Evolutionary conservation across 2,888 invertebrate species (phyloP), one percentile per base, ranked within the genome.

Genomic region (Galerucella calmariensis): DNA sequence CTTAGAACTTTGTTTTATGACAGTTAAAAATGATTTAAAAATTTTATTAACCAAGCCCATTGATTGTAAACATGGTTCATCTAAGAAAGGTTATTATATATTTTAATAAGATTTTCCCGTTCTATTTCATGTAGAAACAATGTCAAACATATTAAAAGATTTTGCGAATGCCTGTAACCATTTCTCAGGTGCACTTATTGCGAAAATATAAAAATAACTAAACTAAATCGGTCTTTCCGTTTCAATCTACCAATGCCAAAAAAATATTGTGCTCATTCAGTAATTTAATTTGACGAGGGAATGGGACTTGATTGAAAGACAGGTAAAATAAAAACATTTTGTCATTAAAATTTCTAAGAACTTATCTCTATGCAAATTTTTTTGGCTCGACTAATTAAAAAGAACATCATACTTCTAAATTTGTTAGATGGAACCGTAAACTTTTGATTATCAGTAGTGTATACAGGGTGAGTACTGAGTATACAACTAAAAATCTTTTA

Each of bases 351-450:
- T 56, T 56, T 56, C 10, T 10, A 20, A 56, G 56, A 56, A 56
- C 56, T 56, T 56, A 56, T 56, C 20, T 56, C 56, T 56, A 56
- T 56, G 56, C 56, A 20, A 56, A 56, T 56, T 56, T 56, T 56
- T 56, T 56, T 56, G 16, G 56, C 51, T 56, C 56, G 56, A 16
- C 56, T 56, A 16, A 56, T 56, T 56, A 56, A 56, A 51, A 56
- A 53, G 53, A 53, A 56, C 56, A 56, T 56, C 56, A 56, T 20
- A 56, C 56, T 56, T 56, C 56, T 56, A 56, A 56, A 56, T 56
- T 56, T 56, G 56, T 56, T 56, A 56, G 56, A 56, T 56, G 56
- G 56, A 56, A 56, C 56, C 56, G 16, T 56, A 56, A 56, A 56
- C 56, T 56, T 56, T 16, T 6, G 56, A 56, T 56, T 56, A 20